Conservation (phyloP, 92 coral and sea anemone species). For the Diadumene lineata region DNA sequence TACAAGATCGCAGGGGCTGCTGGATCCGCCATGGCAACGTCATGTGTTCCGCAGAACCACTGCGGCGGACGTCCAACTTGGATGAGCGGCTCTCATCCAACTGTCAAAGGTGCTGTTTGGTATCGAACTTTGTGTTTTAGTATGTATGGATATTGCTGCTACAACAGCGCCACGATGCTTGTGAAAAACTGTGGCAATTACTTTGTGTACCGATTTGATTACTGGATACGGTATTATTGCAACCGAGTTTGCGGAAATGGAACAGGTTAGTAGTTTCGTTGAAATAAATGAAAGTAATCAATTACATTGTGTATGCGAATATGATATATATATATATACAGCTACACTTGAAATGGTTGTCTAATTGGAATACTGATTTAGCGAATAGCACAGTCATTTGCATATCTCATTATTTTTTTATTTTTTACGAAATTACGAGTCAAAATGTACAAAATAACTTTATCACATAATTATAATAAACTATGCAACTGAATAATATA, state of each 20-base stretch:
- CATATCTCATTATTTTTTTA: no score
- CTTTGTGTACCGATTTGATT: not conserved
- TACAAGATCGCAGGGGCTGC: not conserved
- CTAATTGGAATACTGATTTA: no score
- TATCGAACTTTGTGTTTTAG: not conserved
- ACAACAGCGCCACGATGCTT: not conserved
- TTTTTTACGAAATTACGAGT: no score
- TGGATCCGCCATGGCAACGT: not conserved
- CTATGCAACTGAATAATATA: no score
- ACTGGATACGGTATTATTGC: not conserved
- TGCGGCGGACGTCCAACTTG: not conserved
- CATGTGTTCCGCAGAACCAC: not conserved
- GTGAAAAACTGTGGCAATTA: not conserved
- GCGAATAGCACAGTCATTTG: no score
- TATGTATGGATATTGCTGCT: not conserved
- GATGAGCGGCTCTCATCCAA: not conserved
- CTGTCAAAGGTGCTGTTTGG: not conserved
- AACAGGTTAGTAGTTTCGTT: slow-evolving; percentile 2
- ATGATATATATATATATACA: no score
- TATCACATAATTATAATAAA: no score
- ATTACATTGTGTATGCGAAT: no score
- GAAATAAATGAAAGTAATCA: no score
- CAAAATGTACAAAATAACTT: no score
- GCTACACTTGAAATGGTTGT: no score
- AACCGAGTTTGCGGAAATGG: not conserved